A percentile compares a stretch with the other conserved stretches of the same genome.
phyloP scores from a whole-genome alignment of 1,140 invertebrate species.

The Papilio machaon region DNA sequence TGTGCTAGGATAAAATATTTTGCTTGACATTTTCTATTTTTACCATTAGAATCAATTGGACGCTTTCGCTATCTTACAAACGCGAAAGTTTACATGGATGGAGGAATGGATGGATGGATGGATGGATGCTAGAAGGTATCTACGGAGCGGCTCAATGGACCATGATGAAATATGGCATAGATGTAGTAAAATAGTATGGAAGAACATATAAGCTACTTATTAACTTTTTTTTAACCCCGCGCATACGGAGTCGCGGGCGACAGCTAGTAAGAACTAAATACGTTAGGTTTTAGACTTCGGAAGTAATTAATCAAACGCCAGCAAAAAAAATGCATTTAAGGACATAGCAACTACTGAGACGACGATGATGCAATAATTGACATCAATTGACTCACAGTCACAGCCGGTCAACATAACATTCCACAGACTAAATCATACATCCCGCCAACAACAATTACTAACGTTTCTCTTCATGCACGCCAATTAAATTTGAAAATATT shows the following conservation, averaged over 20 bases:
- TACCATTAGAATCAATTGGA: not conserved
- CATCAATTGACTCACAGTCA: slow-evolving; percentile 15
- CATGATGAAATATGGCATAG: too few relatives aligned
- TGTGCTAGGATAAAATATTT: not conserved
- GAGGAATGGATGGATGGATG: too few relatives aligned
- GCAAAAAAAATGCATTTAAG: not conserved
- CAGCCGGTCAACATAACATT: not conserved
- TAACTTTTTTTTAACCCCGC: too few relatives aligned
- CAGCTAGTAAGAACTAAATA: not conserved
- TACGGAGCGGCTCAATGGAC: too few relatives aligned
- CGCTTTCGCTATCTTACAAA: too few relatives aligned
- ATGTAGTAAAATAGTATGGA: too few relatives aligned
- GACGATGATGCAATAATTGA: slow-evolving; percentile 4
- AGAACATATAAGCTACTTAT: too few relatives aligned
- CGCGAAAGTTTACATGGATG: too few relatives aligned
- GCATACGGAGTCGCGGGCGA: too few relatives aligned
- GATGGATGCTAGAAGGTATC: too few relatives aligned
- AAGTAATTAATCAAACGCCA: not conserved
- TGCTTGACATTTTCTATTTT: too few relatives aligned
- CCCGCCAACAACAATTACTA: slow-evolving; percentile 6
- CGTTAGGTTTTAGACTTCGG: not conserved
- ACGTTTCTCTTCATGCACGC: not conserved
- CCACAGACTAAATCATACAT: not conserved
- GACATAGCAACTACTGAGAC: not conserved
- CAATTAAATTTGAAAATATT: too few relatives aligned